Base-by-base conservation (phyloP, 2,113 vertebrate species). In the Pimephales promelas region DNA sequence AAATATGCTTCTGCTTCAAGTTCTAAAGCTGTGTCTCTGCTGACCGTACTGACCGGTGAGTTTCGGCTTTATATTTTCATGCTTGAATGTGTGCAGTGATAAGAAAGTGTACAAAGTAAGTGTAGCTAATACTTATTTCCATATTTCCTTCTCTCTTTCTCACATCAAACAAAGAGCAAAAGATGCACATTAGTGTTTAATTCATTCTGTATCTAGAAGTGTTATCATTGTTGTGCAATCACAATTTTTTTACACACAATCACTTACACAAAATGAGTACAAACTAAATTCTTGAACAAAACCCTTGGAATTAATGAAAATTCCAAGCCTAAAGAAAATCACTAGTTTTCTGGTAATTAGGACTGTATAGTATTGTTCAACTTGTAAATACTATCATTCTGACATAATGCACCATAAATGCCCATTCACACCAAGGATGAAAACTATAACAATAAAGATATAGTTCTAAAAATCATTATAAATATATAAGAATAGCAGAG, bases 21-120 rank as follows among this genome's bases (percentile, higher is more conserved):
- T 24, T 95, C 91, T 2, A 89, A 88, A 26, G 86, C 86, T 11
- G 95, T 95, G 57, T 83, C 93, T 66, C 45, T 90, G 82, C 89
- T 94, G 47, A 87, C 90, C 7, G 68, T 91, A 70, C 84, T 85
- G 40, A 86, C 86, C 1, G 81, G 93, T 94, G 85, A 88, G 92
- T 89, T 0, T 79, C 45, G 2, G 2, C 9, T 86, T 62, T 34
- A 62, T 62, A 1, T 10, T 40, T 61, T 11, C 16, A 47, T 66
- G 31, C 34, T 74, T 84, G 34, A 20, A 43, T 54, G 11, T 40
- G 45, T 54, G 52, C 2, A 54, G 52, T 54, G 26, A 79, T 28
- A 16, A 43, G 18, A 22, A 70, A 36, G 14, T 4, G 28, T 31
- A 8, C n/a, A n/a, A n/a, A n/a, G 18, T 40, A 70, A 36, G 14